These are phyloP conservation scores for Crypturellus undulatus DNA, from an alignment of 2,113 vertebrate genomes.

Conservation along the genomic window DNA sequence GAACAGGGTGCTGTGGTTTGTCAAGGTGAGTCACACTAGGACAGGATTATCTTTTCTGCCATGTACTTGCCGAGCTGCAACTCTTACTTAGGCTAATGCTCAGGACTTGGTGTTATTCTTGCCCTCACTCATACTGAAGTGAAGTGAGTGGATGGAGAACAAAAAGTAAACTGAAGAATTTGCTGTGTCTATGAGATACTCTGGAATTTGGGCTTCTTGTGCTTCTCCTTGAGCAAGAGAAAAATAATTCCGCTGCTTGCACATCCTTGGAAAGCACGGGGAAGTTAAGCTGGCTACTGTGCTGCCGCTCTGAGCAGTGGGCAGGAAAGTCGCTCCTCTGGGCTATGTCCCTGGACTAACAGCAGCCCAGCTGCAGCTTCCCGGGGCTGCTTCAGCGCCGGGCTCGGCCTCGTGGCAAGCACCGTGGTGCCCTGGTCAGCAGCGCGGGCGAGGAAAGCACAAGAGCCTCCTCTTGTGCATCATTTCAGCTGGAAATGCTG, in stretches of 20 bases:
- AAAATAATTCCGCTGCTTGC: not conserved
- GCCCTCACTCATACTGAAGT: rapidly evolving
- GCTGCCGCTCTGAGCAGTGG: rapidly evolving
- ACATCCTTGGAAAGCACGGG: not conserved
- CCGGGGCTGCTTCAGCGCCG: too few relatives aligned
- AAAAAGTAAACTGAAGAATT: not conserved
- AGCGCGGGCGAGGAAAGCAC: not conserved
- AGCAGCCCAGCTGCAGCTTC: not conserved
- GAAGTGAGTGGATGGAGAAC: not conserved
- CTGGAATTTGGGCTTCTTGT: not conserved
- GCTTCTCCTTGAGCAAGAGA: not conserved
- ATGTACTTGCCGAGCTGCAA: not conserved
- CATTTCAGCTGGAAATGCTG: not conserved
- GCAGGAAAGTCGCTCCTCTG: not conserved
- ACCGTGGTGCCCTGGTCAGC: not conserved
- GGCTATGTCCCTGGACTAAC: not conserved
- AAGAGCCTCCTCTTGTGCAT: not conserved
- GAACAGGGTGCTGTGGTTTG: rapidly evolving
- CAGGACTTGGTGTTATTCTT: not conserved
- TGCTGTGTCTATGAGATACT: not conserved
- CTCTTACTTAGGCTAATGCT: not conserved
- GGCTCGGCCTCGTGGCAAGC: too few relatives aligned
- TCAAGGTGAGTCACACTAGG: not conserved
- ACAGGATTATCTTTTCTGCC: constrained; percentile 28
- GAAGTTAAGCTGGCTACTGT: not conserved